Conservation (phyloP, 2,888 invertebrate species). For the Prosapia bicincta region DNA sequence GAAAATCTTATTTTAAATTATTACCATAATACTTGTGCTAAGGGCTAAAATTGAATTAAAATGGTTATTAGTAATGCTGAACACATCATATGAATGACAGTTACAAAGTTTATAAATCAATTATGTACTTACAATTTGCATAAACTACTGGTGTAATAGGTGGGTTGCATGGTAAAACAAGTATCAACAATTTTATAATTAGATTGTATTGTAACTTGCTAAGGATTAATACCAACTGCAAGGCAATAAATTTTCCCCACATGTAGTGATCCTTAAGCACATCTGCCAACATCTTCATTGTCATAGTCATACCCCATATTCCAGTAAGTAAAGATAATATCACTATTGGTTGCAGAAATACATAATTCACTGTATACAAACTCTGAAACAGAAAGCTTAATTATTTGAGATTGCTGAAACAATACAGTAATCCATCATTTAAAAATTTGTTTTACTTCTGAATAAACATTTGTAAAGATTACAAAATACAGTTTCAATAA, state of each 20-base stretch:
- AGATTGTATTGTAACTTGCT: conserved; percentile 64
- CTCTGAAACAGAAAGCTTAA: conserved; percentile 49
- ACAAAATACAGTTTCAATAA: too few species aligned
- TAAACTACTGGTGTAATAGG: conserved; percentile 63
- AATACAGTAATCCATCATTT: too few species aligned
- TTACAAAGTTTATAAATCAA: too few species aligned
- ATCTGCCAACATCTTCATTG: conserved; percentile 53
- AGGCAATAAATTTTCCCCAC: conserved; percentile 48
- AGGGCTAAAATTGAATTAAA: too few species aligned
- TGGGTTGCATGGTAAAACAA: conserved; percentile 61
- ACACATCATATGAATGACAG: too few species aligned
- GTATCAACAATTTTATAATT: conserved; percentile 48
- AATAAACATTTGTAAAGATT: too few species aligned
- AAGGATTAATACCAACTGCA: conserved; percentile 62
- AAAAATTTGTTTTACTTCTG: too few species aligned
- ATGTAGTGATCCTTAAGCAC: conserved; percentile 48
- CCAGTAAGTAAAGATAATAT: conserved; percentile 63
- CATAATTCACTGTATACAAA: conserved; percentile 55
- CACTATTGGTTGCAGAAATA: conserved; percentile 63
- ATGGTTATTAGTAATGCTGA: too few species aligned
- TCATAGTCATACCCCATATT: conserved; percentile 66
- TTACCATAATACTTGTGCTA: too few species aligned
- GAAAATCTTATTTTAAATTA: too few species aligned
- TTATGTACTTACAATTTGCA: conserved; percentile 64
- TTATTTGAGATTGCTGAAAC: too few species aligned